phyloP scores from a whole-genome alignment of 2,113 vertebrate species.

The Callipepla californica region DNA sequence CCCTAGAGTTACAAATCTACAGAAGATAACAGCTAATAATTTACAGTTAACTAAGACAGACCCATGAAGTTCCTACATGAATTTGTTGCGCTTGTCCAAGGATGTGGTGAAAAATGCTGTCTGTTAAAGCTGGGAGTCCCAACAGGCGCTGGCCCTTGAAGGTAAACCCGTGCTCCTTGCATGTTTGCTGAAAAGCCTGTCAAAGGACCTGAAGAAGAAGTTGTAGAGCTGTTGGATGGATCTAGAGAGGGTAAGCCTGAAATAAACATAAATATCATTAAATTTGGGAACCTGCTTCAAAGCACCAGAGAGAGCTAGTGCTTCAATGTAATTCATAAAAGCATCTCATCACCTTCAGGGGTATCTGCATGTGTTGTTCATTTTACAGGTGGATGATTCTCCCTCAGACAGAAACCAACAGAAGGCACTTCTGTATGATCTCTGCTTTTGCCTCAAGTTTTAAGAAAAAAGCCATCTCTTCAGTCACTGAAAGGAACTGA shows the following conservation, averaged over 20 bases:
- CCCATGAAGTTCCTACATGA: conserved; percentile 89
- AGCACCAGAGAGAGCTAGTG: conserved; percentile 49
- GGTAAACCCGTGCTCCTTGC: conserved; percentile 93
- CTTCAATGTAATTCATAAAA: conserved; percentile 56
- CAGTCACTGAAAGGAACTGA: not conserved
- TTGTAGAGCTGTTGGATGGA: conserved; percentile 82
- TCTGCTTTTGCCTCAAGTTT: conserved; percentile 2
- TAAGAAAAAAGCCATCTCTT: conserved; percentile 17
- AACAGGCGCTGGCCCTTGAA: conserved; percentile 90
- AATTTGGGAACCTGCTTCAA: conserved; percentile 68
- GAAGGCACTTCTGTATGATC: not conserved
- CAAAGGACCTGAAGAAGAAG: conserved; percentile 86
- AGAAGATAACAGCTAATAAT: conserved; percentile 61
- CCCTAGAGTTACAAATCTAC: conserved; percentile 45
- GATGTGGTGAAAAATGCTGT: conserved; percentile 99
- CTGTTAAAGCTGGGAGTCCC: conserved; percentile 96
- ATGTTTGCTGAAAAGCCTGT: conserved; percentile 94
- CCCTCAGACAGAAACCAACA: not conserved
- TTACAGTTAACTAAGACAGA: conserved; percentile 77
- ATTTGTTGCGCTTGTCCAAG: conserved; percentile 95
- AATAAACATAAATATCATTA: conserved; percentile 78
- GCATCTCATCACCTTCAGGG: conserved; percentile 44
- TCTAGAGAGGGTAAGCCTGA: conserved; percentile 87
- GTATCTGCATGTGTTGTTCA: conserved; percentile 27
- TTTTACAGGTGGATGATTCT: conserved; percentile 48